phyloP scores from a whole-genome alignment of 2,113 vertebrate genomes.

The Myxocyprinus asiaticus region DNA sequence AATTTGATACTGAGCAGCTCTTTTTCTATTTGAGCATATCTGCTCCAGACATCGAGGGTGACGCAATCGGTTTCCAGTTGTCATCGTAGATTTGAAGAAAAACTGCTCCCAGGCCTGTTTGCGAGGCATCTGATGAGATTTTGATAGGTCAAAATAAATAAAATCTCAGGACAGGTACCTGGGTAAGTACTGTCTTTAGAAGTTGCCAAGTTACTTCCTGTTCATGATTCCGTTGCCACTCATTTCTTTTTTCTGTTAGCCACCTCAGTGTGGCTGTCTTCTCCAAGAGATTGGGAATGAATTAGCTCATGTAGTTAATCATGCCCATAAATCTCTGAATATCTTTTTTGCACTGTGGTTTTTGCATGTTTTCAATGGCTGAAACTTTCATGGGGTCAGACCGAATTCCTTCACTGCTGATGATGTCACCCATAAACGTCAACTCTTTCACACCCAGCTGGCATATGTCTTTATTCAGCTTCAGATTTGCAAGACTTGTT shows the following conservation, averaged over 20 bases:
- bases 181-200: not conserved
- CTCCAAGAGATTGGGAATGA: conserved; percentile 41
- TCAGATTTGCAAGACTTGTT: no score
- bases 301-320: conserved; percentile 41
- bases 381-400: no score
- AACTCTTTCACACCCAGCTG: no score
- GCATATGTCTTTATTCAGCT: no score
- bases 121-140: conserved; percentile 44
- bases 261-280: conserved; percentile 21
- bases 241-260: not conserved
- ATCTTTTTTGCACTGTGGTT: conserved; percentile 24
- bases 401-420: no score
- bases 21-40: conserved; percentile 32
- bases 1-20: conserved; percentile 28
- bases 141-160: conserved; percentile 37
- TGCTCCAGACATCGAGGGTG: conserved; percentile 5
- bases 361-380: no score
- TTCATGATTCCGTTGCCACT: not conserved
- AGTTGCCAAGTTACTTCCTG: not conserved
- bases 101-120: conserved; percentile 6
- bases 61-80: conserved; percentile 11
- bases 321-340: conserved; percentile 44
- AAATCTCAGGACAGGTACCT: conserved; percentile 36
- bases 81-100: not conserved
- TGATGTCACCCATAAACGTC: no score